Base-by-base conservation (phyloP, 2,797 vertebrate species). In the Enteromius treurensis region DNA sequence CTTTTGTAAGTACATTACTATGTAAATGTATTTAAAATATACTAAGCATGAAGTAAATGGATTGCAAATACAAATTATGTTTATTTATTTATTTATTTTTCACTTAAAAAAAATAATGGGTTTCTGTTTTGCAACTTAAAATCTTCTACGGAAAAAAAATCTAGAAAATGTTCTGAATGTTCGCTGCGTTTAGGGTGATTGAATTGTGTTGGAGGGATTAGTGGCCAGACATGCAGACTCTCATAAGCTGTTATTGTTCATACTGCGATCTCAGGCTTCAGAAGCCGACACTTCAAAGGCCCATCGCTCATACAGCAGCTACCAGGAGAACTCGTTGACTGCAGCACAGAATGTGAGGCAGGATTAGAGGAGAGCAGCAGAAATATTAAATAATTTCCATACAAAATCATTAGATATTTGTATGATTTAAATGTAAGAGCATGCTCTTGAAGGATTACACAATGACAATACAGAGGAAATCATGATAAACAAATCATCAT, bases 231-330 rank as follows among this genome's bases (percentile, higher is more conserved):
- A 14, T 47, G 37, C 40, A 62, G 64, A 29, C 62, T 75, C 23
- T 62, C 62, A 77, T 79, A 64, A 40, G 62, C 34, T 71, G 42
- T 29, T 64, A 14, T 40, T 74, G 23, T 42, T 37, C 34, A 21
- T 21, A 26, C 29, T 69, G 64, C 77, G 26, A 85, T 77, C 62
- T 77, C 69, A 51, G 58, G 68, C 77, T 75, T 73, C 53, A 84
- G 74, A 37, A 62, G 51, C 62, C 4, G 15, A 7, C 17, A n/a
- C 51, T 70, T 40, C 51, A 85, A 77, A 85, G 79, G 17, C 84
- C 53, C 32, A n/a, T 77, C 71, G 32, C 21, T 77, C 71, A 75
- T 37, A 67, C 23, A 64, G 29, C 42, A 84, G 71, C 37, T 76
- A 69, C 37, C 77, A 60, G 26, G 58, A 23, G 42, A 70, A 58